A percentile compares a stretch with the other conserved stretches of the same genome.
Conservation (phyloP, 2,888 invertebrate genomes). For the Cepaea hortensis region DNA sequence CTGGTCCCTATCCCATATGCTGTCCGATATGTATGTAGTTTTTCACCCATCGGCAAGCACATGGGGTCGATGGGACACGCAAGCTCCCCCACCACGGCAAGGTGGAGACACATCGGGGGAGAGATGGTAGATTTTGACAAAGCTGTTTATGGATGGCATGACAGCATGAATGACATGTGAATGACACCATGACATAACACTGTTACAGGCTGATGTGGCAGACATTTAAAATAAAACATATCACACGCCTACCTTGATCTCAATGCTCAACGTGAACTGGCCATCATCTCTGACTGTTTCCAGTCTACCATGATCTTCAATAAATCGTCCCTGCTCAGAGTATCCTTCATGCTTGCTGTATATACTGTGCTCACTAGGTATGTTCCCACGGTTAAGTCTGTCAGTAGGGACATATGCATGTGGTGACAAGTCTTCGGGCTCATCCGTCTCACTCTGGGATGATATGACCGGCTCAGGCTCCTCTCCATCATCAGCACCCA, state of each 20-base stretch:
- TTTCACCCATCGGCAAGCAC: too few species aligned
- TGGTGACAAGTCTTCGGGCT: background rate
- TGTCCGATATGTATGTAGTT: too few species aligned
- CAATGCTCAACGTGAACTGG: constrained; percentile 67
- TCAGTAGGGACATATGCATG: constrained; percentile 20
- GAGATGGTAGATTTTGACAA: too few species aligned
- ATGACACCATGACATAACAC: too few species aligned
- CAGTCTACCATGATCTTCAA: background rate
- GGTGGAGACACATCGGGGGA: too few species aligned
- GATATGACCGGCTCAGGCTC: background rate
- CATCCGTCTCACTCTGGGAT: background rate
- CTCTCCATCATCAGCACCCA: constrained; percentile 6
- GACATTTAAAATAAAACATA: too few species aligned
- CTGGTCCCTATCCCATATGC: too few species aligned
- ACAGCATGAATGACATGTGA: too few species aligned
- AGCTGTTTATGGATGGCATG: too few species aligned
- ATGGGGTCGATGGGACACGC: too few species aligned
- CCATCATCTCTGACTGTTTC: background rate
- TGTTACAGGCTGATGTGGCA: too few species aligned
- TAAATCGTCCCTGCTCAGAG: background rate
- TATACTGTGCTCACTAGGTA: background rate
- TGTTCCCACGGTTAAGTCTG: background rate
- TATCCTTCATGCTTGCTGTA: background rate
- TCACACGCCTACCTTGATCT: constrained; percentile 65
- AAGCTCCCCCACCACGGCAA: too few species aligned